Base-by-base conservation (phyloP, 2,113 vertebrate species). In the Tetrax tetrax region DNA sequence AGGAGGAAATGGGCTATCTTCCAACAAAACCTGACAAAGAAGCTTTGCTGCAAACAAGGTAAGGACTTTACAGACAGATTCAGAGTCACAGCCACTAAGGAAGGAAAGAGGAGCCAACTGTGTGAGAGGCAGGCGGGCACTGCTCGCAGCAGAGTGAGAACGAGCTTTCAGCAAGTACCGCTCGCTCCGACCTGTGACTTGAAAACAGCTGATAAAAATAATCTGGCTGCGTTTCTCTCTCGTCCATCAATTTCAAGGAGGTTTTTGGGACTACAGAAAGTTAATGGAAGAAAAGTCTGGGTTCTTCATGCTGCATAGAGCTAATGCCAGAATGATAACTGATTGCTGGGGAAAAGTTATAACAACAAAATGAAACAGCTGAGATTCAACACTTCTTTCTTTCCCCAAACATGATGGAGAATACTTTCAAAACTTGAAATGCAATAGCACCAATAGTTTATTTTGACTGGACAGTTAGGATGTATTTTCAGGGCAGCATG, bases 401-500 rank as follows among this genome's bases (percentile, higher is more conserved):
- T 23, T 23, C 9, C 54, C 19, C 38, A 81, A 53, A 82, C 19
- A 22, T 9, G 29, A 87, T 21, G 41, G 33, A 71, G 48, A 87
- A 66, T 60, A 31, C n/a, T 77, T 90, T 84, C 29, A 47, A 87
- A 89, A 45, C 14, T n/a, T 93, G 81, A 89, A 89, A 94, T 87
- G 72, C 75, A 77, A 71, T 43, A 95, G 87, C 47, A 76, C 14
- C 4, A 18, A 21, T 19, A 82, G 70, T 90, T 90, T 97, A 81
- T 97, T 97, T 95, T 94, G 86, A 77, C 68, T 93, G 85, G 85
- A 91, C 69, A 79, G 66, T 69, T 65, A 75, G 48, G 70, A 37
- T 82, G 65, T 64, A 74, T 87, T 95, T 90, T 89, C 75, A 90
- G 24, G 57, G 81, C 75, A 89, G 61, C 4, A 15, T 65, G 68